phyloP scores from a whole-genome alignment of 2,888 invertebrate genomes.

The Tachina lurida region DNA sequence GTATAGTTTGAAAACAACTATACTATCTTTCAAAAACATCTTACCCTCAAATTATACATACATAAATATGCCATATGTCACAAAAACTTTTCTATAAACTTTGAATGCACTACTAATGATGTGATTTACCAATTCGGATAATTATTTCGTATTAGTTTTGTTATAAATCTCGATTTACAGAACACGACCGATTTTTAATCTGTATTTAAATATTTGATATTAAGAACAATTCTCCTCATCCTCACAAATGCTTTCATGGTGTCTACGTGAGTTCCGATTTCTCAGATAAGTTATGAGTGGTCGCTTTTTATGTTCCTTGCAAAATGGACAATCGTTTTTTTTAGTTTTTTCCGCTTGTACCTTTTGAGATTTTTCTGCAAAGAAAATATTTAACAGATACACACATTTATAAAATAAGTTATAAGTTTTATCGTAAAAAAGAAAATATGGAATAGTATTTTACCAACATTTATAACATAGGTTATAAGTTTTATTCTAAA shows the following conservation, averaged over 20 bases:
- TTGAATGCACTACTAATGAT: conserved; percentile 15
- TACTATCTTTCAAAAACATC: too few species aligned
- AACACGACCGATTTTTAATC: background rate
- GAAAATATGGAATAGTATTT: too few species aligned
- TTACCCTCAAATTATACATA: too few species aligned
- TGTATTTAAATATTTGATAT: background rate
- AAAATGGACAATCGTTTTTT: conserved; percentile 84
- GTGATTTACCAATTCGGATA: background rate
- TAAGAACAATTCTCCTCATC: conserved; percentile 80
- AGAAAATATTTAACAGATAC: background rate
- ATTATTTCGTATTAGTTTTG: too few species aligned
- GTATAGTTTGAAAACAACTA: too few species aligned
- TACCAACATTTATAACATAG: too few species aligned
- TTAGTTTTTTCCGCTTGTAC: conserved; percentile 79
- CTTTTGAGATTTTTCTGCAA: conserved; percentile 78
- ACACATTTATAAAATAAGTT: background rate
- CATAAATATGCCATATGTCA: too few species aligned
- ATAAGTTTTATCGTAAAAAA: too few species aligned
- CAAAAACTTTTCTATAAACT: background rate
- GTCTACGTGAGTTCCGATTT: conserved; percentile 83
- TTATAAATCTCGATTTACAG: background rate
- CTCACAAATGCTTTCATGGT: conserved; percentile 84
- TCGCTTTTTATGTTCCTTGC: conserved; percentile 84
- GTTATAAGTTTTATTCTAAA: too few species aligned
- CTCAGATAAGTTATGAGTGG: conserved; percentile 84